Conservation (phyloP, 2,797 vertebrate genomes). For the Apogon hyalosoma region DNA sequence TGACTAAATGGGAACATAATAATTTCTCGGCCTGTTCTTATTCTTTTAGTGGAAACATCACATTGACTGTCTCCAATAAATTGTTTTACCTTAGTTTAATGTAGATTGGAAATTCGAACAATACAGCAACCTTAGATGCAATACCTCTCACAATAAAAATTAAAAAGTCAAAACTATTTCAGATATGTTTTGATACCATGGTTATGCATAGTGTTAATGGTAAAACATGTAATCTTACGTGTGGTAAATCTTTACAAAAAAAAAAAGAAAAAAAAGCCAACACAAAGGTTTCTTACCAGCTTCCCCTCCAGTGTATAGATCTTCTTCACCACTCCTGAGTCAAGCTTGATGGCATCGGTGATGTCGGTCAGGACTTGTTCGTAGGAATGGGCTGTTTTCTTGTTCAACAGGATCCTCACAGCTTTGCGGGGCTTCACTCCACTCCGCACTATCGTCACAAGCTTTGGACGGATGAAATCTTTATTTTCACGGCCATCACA, state of each 20-base stretch:
- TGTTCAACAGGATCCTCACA: conserved; percentile 95
- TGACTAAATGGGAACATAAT: neutral
- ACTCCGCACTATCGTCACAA: conserved; percentile 95
- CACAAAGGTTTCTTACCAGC: conserved; percentile 84
- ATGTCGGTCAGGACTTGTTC: conserved; percentile 98
- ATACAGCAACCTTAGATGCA: no score
- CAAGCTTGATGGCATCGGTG: conserved; percentile 96
- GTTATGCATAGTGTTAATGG: no score
- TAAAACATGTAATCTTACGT: neutral
- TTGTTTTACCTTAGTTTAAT: no score
- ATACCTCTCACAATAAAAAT: no score
- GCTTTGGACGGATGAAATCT: conserved; percentile 97
- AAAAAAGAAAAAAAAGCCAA: no score
- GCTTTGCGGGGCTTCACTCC: conserved; percentile 96
- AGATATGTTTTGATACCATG: no score
- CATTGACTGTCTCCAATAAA: no score
- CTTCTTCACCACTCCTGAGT: conserved; percentile 95
- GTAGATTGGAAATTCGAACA: no score
- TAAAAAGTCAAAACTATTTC: no score
- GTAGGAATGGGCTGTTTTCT: conserved; percentile 97
- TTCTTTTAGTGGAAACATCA: conserved; percentile 12
- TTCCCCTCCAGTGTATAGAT: conserved; percentile 96
- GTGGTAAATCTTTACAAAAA: no score
- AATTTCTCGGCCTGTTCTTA: neutral
- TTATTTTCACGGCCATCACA: conserved; percentile 89